Base-by-base conservation (phyloP, 2,888 invertebrate genomes). In the Gnatocerus cornutus region DNA sequence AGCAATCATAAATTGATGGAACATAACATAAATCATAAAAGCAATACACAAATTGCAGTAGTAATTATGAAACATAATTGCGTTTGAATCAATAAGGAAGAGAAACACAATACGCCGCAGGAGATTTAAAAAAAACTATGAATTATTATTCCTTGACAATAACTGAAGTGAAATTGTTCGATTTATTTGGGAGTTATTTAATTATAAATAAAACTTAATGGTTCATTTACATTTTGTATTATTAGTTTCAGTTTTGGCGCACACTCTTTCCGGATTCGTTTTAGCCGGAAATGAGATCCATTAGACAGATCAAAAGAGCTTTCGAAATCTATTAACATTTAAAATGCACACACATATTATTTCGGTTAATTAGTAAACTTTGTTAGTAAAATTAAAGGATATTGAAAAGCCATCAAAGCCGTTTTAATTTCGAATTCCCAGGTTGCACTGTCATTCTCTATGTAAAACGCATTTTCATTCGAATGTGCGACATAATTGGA, bases 401-500 rank as follows among this genome's bases (percentile, higher is more conserved):
- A 46, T 16, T 46, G 27, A 27, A 16, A 13, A 46, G 46, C 16
- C 27, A 46, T 46, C 46, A 46, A 27, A 46, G 46, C 46, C 10
- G 10, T 46, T 46, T 46, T 46, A 46, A 46, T 46, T 46, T 46
- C 12, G 16, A 27, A 8, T 46, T 27, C 46, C 14, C 16, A 30
- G 13, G 48, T 16, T 53, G 41, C 53, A 63, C 33, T 53, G 43
- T 52, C 63, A 63, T 52, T 52, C 52, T 53, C 62, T 46, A 45
- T 46, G 33, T 61, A n/a, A n/a, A 43, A 43, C 8, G 29, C 29
- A 14, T 12, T 46, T 41, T 63, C 29, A 63, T 52, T 12, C 39
- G 41, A 63, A 53, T 50, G 50, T 52, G 53, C 52, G 63, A 63
- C 53, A 63, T 39, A 63, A 53, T 63, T 63, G 53, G 43, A 43